These are phyloP conservation scores for Hybognathus amarus DNA, from an alignment of 2,797 vertebrate species.

Conservation along the genomic window DNA sequence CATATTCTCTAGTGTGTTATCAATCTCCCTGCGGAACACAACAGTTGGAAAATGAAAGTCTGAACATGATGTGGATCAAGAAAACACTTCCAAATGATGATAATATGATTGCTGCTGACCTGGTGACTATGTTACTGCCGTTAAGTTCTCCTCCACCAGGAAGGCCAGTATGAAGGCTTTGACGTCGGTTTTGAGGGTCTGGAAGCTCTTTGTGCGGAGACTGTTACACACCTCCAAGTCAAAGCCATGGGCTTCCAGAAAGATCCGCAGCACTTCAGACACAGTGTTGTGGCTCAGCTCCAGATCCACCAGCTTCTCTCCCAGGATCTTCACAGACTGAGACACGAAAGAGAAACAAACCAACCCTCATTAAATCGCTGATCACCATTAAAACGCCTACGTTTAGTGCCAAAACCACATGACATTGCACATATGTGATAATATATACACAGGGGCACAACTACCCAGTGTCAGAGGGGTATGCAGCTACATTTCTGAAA, in stretches of 20 bases:
- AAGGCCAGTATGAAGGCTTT: constrained; percentile 91
- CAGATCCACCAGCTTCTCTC: constrained; percentile 91
- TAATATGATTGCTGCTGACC: constrained; percentile 68
- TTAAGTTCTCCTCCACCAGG: constrained; percentile 90
- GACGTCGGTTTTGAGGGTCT: constrained; percentile 85
- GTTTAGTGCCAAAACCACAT: not conserved
- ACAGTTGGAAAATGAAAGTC: not conserved
- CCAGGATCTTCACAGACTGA: constrained; percentile 94
- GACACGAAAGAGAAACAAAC: not conserved
- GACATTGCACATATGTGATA: not conserved
- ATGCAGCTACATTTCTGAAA: no score
- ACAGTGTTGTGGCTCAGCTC: constrained; percentile 88
- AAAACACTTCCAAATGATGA: not conserved
- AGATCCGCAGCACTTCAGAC: constrained; percentile 92
- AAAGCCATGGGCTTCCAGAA: constrained; percentile 87
- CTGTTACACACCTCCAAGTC: constrained; percentile 85
- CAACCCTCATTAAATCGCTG: not conserved
- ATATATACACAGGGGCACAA: no score
- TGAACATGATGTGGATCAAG: not conserved
- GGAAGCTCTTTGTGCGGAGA: constrained; percentile 91
- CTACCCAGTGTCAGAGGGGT: no score
- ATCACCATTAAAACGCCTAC: not conserved
- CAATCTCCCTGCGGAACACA: constrained; percentile 85
- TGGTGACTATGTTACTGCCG: constrained; percentile 87
- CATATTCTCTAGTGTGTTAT: constrained; percentile 94